Conservation (phyloP, 2,888 invertebrate species). For the Prosapia bicincta region DNA sequence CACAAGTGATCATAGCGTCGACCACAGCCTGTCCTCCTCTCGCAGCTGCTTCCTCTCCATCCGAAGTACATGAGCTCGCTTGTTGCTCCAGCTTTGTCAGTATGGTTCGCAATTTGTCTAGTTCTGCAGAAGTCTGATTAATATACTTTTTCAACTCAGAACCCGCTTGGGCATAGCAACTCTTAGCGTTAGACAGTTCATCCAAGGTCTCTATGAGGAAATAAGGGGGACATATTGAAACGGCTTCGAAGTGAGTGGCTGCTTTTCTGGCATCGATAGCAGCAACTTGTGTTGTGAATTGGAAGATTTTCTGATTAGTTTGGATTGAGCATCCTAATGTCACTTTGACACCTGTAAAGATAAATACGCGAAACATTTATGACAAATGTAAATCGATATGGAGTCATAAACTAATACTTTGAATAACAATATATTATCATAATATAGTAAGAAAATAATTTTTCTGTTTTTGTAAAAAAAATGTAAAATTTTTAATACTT, state of each 20-base stretch:
- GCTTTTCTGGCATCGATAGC: neutral
- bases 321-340: too few species aligned
- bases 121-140: neutral
- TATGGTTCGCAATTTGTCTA: neutral
- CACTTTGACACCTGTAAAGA: too few species aligned
- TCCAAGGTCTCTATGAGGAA: neutral
- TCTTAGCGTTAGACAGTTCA: neutral
- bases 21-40: neutral
- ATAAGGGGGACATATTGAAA: neutral
- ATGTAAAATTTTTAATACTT: too few species aligned
- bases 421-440: too few species aligned
- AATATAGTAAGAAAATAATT: too few species aligned
- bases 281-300: neutral
- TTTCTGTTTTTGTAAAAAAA: too few species aligned
- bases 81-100: neutral
- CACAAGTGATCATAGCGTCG: neutral
- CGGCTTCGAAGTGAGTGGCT: neutral
- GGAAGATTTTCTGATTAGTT: neutral
- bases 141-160: neutral
- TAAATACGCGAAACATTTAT: too few species aligned
- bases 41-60: neutral
- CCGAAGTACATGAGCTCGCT: neutral
- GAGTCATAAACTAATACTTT: too few species aligned
- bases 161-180: neutral
- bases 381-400: too few species aligned